Evolutionary conservation across 2,888 invertebrate species (phyloP).

Genomic region (Lithophane leautieri): DNA sequence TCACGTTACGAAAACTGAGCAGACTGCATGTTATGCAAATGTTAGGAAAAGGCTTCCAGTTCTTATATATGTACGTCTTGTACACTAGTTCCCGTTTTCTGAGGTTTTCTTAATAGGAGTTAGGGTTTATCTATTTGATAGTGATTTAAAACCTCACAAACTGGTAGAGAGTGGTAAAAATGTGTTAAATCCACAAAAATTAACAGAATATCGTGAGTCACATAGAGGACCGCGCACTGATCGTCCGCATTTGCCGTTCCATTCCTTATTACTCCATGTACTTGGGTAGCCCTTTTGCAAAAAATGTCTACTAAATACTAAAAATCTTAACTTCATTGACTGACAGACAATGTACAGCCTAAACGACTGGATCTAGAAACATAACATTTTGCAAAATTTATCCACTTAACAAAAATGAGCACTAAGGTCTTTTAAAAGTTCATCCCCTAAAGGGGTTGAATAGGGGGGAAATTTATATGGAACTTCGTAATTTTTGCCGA

Average conservation of each 20-base stretch:
- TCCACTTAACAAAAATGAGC: no score
- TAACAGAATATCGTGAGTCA: not conserved
- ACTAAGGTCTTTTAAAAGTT: no score
- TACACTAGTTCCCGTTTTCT: not conserved
- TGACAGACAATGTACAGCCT: no score
- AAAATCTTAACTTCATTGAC: no score
- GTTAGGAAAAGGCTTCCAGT: conserved; percentile 35
- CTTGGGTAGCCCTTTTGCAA: not conserved
- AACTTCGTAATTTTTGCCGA: no score
- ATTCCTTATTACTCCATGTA: not conserved
- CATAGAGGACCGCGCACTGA: not conserved
- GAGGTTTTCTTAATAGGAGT: not conserved
- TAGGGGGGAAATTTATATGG: no score
- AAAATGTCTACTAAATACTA: no score
- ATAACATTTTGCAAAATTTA: no score
- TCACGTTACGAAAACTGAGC: conserved; percentile 59
- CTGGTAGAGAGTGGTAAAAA: not conserved
- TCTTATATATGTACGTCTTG: conserved; percentile 15
- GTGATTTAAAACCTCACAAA: not conserved
- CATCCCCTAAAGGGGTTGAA: no score
- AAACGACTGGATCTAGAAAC: no score
- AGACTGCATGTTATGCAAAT: conserved; percentile 57
- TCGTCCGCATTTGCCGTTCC: not conserved
- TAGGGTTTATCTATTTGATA: not conserved
- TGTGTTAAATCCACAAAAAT: not conserved